phyloP scores from a whole-genome alignment of 1,140 invertebrate genomes.

The Octopus sinensis region DNA sequence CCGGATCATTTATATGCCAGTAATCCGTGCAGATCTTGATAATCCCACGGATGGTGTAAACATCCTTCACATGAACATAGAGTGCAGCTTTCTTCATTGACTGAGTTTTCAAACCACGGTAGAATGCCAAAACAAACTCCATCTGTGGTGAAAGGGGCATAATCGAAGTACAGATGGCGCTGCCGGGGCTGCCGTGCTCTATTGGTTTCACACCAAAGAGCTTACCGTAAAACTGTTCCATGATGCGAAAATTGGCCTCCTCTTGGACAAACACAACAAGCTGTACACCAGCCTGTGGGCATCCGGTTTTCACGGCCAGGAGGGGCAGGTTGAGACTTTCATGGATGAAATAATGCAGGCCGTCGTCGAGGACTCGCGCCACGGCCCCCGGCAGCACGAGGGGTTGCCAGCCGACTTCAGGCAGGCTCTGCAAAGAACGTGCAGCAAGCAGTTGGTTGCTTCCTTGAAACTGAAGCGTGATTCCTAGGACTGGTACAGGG shows the following conservation, averaged over 20 bases:
- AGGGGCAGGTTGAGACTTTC: conserved; percentile 14
- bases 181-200: not conserved
- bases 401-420: conserved; percentile 14
- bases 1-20: conserved; percentile 17
- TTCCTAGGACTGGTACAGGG: conserved; percentile 5
- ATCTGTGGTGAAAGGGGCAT: conserved; percentile 8
- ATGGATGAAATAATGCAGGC: conserved; percentile 17
- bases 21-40: conserved; percentile 17
- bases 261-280: conserved; percentile 14
- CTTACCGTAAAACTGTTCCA: conserved; percentile 17
- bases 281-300: conserved; percentile 13
- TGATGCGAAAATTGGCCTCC: not conserved
- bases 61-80: conserved; percentile 17
- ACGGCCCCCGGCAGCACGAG: conserved; percentile 11
- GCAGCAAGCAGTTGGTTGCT: conserved; percentile 14
- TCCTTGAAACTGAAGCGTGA: conserved; percentile 14
- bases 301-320: conserved; percentile 12
- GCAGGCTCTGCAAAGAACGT: conserved; percentile 12
- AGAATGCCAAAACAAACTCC: conserved; percentile 15
- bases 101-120: conserved; percentile 2
- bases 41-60: conserved; percentile 11
- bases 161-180: not conserved
- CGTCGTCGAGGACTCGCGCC: conserved; percentile 12
- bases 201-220: conserved; percentile 14
- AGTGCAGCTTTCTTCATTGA: conserved; percentile 17